Evolutionary conservation across 2,888 invertebrate species (phyloP), one percentile per base, ranked within the genome.

Genomic region (Coelopa pilipes): DNA sequence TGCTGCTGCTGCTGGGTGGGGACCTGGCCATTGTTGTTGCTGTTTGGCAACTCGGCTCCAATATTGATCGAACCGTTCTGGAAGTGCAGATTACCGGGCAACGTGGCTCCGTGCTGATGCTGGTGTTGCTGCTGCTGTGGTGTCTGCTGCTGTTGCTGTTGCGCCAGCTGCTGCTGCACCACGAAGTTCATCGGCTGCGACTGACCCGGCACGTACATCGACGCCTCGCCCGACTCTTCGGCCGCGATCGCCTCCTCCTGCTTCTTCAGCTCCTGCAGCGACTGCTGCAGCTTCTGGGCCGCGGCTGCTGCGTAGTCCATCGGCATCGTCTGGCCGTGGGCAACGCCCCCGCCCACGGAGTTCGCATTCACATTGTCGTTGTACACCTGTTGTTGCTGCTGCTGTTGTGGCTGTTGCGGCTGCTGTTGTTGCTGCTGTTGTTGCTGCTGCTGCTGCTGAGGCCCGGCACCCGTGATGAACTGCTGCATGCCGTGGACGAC

Each of bases 271-370:
- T 85, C 81, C 88, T 74, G 89, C 78, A 85, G 74, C 57, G 86
- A 85, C 72, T 85, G 80, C 72, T 84, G 81, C 71, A 86, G 75
- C 74, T 86, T 81, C 66, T 83, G 79, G 46, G 86, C 84, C 15
- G 85, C 85, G 50, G 81, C 79, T 21, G 83, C 82, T 66, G 85
- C 85, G 80, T 84, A 86, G 67, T 86, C 85, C 80, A 81, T 78
- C 34, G 82, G 82, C 75, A 82, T 89, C 88, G 75, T 89, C 87
- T 79, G 82, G 21, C 85, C 89, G 89, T 82, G 90, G 88, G 77
- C 76, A 46, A 80, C 79, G 15, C 75, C 76, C 50, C 13, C 75
- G 66, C 73, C 69, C 74, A 76, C 70, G 63, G 80, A 78, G 77
- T 83, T 82, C 34, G 80, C 81, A 77, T 84, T 85, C n/a, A 80